A percentile compares a stretch with the other conserved stretches of the same genome.
Conservation (phyloP, 1,140 invertebrate genomes). For the Elymnias hypermnestra region DNA sequence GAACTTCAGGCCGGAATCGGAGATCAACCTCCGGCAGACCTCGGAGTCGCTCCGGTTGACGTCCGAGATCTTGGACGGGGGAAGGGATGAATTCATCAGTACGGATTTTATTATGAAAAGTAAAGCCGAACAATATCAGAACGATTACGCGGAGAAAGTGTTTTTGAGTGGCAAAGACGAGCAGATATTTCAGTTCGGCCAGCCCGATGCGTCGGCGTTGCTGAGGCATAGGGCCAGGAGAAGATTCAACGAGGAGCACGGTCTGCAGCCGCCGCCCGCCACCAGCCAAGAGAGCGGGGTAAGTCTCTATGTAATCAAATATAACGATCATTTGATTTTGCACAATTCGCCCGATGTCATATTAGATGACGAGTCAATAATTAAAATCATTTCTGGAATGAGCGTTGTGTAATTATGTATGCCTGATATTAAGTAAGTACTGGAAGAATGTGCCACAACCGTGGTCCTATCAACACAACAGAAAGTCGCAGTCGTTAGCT, state of each 20-base stretch:
- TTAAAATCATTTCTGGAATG: no score
- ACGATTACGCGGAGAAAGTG: constrained; percentile 37
- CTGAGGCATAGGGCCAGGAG: constrained; percentile 52
- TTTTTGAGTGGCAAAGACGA: constrained; percentile 46
- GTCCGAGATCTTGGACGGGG: constrained; percentile 57
- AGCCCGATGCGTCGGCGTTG: constrained; percentile 60
- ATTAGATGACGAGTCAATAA: no score
- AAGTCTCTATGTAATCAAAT: constrained; percentile 24
- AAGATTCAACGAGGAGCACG: constrained; percentile 56
- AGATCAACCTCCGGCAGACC: constrained; percentile 45
- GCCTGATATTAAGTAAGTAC: no score
- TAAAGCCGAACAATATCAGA: constrained; percentile 18
- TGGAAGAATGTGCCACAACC: no score
- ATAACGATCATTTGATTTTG: no score
- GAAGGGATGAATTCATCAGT: constrained; percentile 47
- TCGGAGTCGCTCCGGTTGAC: constrained; percentile 52
- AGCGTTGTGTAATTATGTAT: no score
- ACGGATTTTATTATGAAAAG: constrained; percentile 43
- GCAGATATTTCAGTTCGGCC: constrained; percentile 60
- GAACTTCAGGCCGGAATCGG: constrained; percentile 49
- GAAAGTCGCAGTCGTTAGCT: no score
- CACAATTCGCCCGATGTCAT: no score
- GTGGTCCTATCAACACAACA: no score
- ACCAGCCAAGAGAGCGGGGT: constrained; percentile 69
- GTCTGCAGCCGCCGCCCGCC: constrained; percentile 44